Conservation (phyloP, 1,140 invertebrate genomes). For the Teleopsis dalmanni region DNA sequence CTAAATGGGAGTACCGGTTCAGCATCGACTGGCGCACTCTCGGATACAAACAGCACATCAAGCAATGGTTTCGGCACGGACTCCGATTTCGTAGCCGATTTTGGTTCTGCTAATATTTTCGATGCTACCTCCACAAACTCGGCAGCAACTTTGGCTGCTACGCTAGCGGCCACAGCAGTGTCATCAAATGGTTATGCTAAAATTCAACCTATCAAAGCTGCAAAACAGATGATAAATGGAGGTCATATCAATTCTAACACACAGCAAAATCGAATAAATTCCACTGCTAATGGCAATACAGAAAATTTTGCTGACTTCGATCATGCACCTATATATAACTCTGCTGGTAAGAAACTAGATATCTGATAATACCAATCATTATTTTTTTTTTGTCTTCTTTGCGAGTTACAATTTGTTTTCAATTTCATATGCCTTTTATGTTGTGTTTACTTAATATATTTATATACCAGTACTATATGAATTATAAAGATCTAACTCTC, state of each 20-base stretch:
- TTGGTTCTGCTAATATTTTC: conserved; percentile 53
- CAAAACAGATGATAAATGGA: conserved; percentile 19
- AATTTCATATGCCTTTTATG: not conserved
- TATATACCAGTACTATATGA: too few relatives aligned
- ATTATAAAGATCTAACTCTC: not conserved
- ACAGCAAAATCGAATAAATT: conserved; percentile 16
- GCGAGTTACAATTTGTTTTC: not conserved
- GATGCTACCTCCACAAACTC: conserved; percentile 40
- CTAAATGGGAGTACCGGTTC: not conserved
- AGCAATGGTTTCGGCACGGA: conserved; percentile 46
- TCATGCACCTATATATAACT: conserved; percentile 61
- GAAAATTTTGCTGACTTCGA: conserved; percentile 65
- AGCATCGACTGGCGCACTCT: conserved; percentile 26
- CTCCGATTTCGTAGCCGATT: conserved; percentile 55
- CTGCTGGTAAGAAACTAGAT: conserved; percentile 44
- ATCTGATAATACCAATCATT: not conserved
- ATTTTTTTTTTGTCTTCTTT: not conserved
- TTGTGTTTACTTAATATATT: too few relatives aligned
- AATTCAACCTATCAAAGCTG: conserved; percentile 34
- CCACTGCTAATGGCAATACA: conserved; percentile 15
- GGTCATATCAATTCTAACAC: not conserved
- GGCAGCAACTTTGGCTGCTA: conserved; percentile 28
- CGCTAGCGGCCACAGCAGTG: conserved; percentile 28
- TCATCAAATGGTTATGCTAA: conserved; percentile 40
- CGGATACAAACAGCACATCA: conserved; percentile 38